Evolutionary conservation across 2,797 vertebrate genomes (phyloP), one percentile per base, ranked within the genome.

Genomic region (Borostomias antarcticus): DNA sequence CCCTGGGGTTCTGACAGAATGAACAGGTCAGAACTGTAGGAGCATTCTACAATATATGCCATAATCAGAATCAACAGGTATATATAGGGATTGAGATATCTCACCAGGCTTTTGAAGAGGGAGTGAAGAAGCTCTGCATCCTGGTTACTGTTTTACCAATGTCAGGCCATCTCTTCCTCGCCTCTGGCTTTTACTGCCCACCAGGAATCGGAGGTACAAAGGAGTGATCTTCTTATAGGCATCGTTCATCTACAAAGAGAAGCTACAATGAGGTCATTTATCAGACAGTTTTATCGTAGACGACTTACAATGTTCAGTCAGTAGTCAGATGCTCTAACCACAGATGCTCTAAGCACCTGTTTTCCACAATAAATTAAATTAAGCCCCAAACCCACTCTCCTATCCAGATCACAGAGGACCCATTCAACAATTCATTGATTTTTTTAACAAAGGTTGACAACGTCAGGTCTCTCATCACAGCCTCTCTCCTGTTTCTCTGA

Each of bases 181-280:
- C 59, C 35, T 61, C 0, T 0, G 21, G 13, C 0, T 62, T 5
- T 66, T 80, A 19, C 2, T 74, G 3, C n/a, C 35, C 53, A 80
- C 37, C 19, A 92, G 79, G 63, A 69, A 68, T 57, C 67, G 56
- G 9, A 88, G 3, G 69, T 92, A 91, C 54, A 62, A 10, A 0
- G 32, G 51, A 13, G 32, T 23, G 1, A 89, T 70, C 30, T 69
- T 17, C 51, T 69, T 50, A 21, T 86, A 82, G 23, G 11, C 69
- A 8, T 74, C 7, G 0, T 76, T 59, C 71, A 84, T 28, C 86
- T 88, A 70, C 2, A 35, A 7, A 66, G 1, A 48, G 13, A 69
- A 7, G 43, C 21, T 4, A 28, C 15, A 29, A 52, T 10, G n/a
- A n/a, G n/a, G n/a, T n/a, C n/a, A n/a, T n/a, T n/a, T n/a, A n/a